Evolutionary conservation across 2,797 vertebrate species (phyloP), one percentile per base, ranked within the genome.

Genomic region (Malurus leucopterus): DNA sequence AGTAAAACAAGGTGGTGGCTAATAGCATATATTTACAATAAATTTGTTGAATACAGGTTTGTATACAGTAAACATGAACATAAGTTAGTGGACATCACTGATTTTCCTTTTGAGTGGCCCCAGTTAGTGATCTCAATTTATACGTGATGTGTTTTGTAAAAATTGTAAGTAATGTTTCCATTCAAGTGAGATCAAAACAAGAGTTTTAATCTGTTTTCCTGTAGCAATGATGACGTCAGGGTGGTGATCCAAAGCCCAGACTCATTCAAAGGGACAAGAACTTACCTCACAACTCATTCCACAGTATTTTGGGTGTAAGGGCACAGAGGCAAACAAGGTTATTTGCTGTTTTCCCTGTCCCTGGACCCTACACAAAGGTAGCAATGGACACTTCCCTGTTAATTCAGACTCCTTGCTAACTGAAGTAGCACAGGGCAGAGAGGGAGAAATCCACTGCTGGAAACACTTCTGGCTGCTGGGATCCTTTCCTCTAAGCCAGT

Each of bases 281-380:
- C 2, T 38, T 61, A 22, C 2, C n/a, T 57, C 21, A 8, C 22
- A 63, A 29, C 15, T 68, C 29, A 12, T 19, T 71, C 34, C 49
- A 6, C 34, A 46, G 2, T 34, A 40, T 19, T 89, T 61, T 32
- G 23, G 18, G 15, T n/a, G 3, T 19, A 53, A 51, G 15, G 7
- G 7, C 27, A 43, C 19, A 46, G 46, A 50, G 54, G 15, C 34
- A 81, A 43, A 58, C 9, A 26, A 57, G 21, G 14, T 43, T 40
- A 32, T 82, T 65, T 71, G 23, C 34, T 71, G 4, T 57, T 85
- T 87, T 16, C n/a, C 15, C 10, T 50, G 23, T 80, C 47, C 46
- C 62, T 38, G 40, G 24, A 49, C 26, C 32, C 40, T 43, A 9
- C 21, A 57, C 0, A 0, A 38, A 53, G 9, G 15, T 1, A 5